These are phyloP conservation scores for Neolamprologus devosi DNA, from an alignment of 2,113 vertebrate genomes.

Conservation along the genomic window DNA sequence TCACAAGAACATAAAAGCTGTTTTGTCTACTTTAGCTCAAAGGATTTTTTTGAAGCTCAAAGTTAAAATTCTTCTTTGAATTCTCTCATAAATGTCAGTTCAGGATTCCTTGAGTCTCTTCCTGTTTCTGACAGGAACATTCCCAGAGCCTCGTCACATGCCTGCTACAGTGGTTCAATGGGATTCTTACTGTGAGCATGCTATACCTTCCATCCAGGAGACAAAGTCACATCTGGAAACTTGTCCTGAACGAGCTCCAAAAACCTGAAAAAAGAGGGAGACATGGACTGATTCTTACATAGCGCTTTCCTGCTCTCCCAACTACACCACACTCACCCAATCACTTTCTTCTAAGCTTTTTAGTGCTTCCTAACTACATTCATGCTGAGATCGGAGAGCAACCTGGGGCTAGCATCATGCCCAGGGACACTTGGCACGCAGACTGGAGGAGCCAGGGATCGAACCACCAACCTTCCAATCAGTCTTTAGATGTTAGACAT, in stretches of 20 bases:
- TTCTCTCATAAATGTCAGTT: background rate
- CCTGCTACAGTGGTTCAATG: background rate
- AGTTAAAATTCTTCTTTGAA: background rate
- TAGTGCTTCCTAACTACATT: background rate
- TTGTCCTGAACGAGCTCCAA: constrained; percentile 71
- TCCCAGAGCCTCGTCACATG: background rate
- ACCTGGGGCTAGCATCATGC: background rate
- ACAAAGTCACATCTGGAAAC: constrained; percentile 77
- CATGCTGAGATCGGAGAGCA: background rate
- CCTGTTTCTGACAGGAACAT: background rate
- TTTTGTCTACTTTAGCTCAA: background rate
- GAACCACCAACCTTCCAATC: background rate
- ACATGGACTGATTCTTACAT: background rate
- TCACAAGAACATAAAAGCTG: background rate
- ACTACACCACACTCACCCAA: background rate
- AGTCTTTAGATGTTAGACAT: background rate
- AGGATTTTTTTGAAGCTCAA: background rate
- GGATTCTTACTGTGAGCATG: rapidly evolving
- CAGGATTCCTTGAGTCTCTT: background rate
- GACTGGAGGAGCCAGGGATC: background rate
- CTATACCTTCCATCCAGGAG: constrained; percentile 76
- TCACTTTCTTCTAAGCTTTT: background rate
- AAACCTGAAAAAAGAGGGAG: constrained; percentile 61
- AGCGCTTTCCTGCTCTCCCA: background rate
- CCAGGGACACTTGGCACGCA: background rate